These are phyloP conservation scores for Antigone vipio DNA, from an alignment of 2,113 vertebrate genomes.

Conservation along the genomic window DNA sequence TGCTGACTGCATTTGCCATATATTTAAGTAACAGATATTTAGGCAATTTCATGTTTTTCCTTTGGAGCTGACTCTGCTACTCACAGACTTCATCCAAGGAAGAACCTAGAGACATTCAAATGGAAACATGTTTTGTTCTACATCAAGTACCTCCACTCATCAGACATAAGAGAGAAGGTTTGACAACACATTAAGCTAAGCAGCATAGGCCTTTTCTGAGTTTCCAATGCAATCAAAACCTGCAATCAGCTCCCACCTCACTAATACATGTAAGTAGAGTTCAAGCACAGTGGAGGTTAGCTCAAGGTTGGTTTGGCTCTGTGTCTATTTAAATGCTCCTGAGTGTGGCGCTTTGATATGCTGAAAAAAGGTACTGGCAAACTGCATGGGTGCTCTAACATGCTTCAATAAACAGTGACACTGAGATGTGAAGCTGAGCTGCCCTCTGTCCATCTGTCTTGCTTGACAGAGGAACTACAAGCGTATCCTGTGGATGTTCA, in stretches of 20 bases:
- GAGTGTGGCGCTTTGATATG: background rate
- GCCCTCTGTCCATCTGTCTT: background rate
- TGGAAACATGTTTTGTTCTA: background rate
- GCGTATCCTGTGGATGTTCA: background rate
- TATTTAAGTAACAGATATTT: background rate
- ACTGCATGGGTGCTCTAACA: background rate
- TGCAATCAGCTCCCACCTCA: background rate
- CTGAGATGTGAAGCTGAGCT: background rate
- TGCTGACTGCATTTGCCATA: background rate
- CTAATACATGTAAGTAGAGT: background rate
- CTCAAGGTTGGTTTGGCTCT: background rate
- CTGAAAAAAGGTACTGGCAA: background rate
- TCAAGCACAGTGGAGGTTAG: background rate
- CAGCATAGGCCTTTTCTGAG: background rate
- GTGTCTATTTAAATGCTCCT: background rate
- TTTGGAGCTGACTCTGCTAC: background rate
- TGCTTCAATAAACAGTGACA: background rate
- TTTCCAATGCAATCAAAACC: background rate
- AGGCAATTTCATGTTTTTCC: background rate
- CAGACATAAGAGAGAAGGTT: background rate
- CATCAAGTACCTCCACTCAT: background rate
- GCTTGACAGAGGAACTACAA: background rate
- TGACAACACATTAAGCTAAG: background rate
- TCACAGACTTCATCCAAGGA: background rate
- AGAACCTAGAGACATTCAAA: background rate